Percentiles rank a stretch among this genome's conserved stretches.
These are phyloP conservation scores for Lymantria dispar DNA, from an alignment of 2,888 invertebrate genomes.

Conservation along the genomic window DNA sequence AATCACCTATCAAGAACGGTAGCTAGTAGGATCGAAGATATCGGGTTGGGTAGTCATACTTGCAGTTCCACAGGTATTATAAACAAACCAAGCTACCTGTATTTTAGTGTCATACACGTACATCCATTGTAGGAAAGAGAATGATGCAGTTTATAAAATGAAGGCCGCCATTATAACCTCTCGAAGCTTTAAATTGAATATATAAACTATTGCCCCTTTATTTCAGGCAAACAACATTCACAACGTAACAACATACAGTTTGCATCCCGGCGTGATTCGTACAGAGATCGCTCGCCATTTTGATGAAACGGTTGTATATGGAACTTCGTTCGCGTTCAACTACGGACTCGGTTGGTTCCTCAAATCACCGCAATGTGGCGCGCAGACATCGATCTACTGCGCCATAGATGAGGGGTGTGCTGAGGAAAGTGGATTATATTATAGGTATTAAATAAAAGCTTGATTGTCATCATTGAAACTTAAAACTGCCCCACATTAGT, in stretches of 20 bases:
- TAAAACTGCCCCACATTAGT: too few relatives aligned
- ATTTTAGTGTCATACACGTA: too few relatives aligned
- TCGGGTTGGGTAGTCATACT: too few relatives aligned
- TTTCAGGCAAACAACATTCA: constrained; percentile 52
- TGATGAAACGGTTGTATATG: constrained; percentile 51
- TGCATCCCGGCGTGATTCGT: constrained; percentile 85
- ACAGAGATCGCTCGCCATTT: constrained; percentile 85
- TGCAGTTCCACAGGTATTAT: too few relatives aligned
- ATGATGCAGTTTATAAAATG: too few relatives aligned
- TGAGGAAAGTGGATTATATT: constrained; percentile 81
- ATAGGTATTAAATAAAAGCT: constrained; percentile 51
- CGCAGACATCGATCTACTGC: constrained; percentile 88
- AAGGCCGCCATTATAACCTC: too few relatives aligned
- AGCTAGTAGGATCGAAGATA: too few relatives aligned
- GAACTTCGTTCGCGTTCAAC: constrained; percentile 52
- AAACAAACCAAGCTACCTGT: too few relatives aligned
- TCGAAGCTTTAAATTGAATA: too few relatives aligned
- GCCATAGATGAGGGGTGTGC: constrained; percentile 84
- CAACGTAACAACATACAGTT: constrained; percentile 81
- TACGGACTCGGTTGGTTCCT: constrained; percentile 64
- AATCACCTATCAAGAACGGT: too few relatives aligned
- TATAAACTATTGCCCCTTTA: background rate
- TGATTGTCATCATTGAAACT: too few relatives aligned
- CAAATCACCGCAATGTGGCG: constrained; percentile 85
- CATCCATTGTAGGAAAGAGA: too few relatives aligned